Evolutionary conservation across 2,113 vertebrate species (phyloP).

Genomic region (Cyanoliseus patagonus): DNA sequence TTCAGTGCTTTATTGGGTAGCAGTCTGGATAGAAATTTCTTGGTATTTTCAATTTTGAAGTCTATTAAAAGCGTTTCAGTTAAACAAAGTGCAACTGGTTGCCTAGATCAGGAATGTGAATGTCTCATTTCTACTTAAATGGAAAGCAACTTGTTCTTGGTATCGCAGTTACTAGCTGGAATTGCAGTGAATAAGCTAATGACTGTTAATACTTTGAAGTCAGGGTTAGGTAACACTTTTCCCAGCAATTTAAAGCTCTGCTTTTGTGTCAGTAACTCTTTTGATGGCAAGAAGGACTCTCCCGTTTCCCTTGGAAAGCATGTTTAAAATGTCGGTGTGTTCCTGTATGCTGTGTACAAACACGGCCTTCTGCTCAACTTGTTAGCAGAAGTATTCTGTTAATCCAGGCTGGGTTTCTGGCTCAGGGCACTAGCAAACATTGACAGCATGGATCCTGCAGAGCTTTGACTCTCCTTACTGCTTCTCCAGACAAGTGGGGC

Average conservation of each 20-base stretch:
- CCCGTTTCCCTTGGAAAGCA: neutral
- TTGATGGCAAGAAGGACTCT: neutral
- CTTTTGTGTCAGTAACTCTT: neutral
- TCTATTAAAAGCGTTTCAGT: neutral
- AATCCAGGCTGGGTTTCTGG: neutral
- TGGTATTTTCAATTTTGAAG: neutral
- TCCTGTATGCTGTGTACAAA: neutral
- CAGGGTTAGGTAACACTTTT: neutral
- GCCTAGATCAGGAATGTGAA: neutral
- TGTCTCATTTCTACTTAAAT: neutral
- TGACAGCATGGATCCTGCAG: neutral
- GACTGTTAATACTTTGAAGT: neutral
- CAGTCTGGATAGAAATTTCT: neutral
- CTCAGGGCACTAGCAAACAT: no score
- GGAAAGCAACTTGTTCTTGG: neutral
- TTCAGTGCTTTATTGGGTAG: neutral
- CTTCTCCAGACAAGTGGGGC: neutral
- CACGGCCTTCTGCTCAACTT: neutral
- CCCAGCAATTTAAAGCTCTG: neutral
- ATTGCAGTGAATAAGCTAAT: neutral
- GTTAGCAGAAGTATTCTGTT: neutral
- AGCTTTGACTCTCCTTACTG: neutral
- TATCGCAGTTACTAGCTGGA: neutral
- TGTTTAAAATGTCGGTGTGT: neutral
- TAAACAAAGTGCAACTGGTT: neutral